Evolutionary conservation across 53 echinoderm and acorn worm genomes (phyloP).

Genomic region (Paracentrotus lividus): DNA sequence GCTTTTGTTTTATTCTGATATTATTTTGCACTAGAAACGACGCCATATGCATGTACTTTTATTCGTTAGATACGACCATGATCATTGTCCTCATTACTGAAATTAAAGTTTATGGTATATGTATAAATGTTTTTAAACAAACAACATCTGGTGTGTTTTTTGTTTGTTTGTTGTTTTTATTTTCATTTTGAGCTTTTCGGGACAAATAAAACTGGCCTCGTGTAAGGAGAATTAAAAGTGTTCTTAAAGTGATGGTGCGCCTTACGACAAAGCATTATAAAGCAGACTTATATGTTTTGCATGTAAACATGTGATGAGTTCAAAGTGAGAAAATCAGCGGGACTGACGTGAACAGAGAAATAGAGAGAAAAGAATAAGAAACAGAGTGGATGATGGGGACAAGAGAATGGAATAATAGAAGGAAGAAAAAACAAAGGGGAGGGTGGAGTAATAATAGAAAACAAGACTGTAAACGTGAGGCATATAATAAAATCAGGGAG

Average conservation of each 20-base stretch:
- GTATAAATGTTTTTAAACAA: background rate
- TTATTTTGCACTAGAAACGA: background rate
- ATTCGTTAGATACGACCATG: constrained; percentile 8
- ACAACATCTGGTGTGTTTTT: background rate
- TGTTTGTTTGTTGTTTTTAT: too few relatives aligned
- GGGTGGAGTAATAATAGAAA: too few relatives aligned
- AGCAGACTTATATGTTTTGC: background rate
- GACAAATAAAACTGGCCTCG: background rate
- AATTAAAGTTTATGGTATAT: constrained; percentile 7
- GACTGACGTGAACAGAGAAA: background rate
- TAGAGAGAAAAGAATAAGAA: background rate
- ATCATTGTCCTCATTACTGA: background rate
- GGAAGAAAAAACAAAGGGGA: background rate
- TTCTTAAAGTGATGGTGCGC: too few relatives aligned
- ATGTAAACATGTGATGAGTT: too few relatives aligned
- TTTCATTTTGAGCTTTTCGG: background rate
- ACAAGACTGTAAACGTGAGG: too few relatives aligned
- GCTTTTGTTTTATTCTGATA: constrained; percentile 15
- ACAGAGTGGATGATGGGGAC: too few relatives aligned
- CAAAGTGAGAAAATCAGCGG: too few relatives aligned
- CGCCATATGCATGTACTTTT: constrained; percentile 23
- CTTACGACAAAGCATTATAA: background rate
- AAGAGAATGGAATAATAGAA: background rate
- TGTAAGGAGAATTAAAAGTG: too few relatives aligned
- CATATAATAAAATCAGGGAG: too few relatives aligned